Base-by-base conservation (phyloP, 35 echinoderm and acorn worm species). In the Stichopus chloronotus region DNA sequence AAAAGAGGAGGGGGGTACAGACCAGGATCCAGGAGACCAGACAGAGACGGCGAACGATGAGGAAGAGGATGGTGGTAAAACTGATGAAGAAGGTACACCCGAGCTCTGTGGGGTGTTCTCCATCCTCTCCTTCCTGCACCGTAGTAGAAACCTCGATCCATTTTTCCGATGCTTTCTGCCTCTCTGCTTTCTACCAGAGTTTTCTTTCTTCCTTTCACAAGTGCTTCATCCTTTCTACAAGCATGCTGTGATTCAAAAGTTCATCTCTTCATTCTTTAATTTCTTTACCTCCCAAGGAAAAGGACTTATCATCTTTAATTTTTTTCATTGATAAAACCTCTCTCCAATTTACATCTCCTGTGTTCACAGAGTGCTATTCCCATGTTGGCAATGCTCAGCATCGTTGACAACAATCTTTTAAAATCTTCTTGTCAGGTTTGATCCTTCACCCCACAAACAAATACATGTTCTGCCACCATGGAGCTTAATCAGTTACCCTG, bases 31-130 rank as follows among this genome's bases (percentile, higher is more conserved):
- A 56, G 82, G 92, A 87, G 92, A 65, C 80, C 17, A 92, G 57
- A 92, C 91, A 4, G 91, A 92, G 16, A 92, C 91, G n/a, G 91
- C 56, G 57, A 76, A 78, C 81, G 91, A 82, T 79, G 79, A 81
- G 30, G 91, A 57, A 12, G 91, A 79, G 19, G 61, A 65, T 65
- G 19, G 19, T 65, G 14, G 59, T 4, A 65, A 65, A 14, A 65
- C 11, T 65, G 61, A 9, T 65, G 61, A 65, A 65, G 61, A 65
- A 65, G 61, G 61, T 65, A 65, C 30, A 43, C 61, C 61, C 11
- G 61, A 16, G 19, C 13, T 65, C 61, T 65, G 61, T 65, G 11
- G 11, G 11, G 61, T 19, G 11, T 65, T 19, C 61, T 65, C 13
- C 11, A 14, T 65, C 61, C 30, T 43, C 30, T 43, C 30, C 30